Evolutionary conservation across 1,140 invertebrate species (phyloP).

Genomic region (Trachymyrmex cornetzi): DNA sequence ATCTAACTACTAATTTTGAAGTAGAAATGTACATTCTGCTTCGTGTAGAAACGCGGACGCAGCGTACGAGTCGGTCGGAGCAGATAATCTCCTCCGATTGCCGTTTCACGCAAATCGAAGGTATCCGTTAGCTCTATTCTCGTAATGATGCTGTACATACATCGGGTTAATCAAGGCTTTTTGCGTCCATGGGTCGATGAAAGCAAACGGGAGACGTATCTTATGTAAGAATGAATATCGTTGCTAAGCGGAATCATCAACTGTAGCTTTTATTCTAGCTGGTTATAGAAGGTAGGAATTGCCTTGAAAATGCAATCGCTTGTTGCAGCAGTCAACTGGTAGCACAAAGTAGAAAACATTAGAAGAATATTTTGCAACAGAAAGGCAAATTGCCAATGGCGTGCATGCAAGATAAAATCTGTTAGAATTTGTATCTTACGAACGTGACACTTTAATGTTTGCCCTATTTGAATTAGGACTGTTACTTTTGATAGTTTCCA

Average conservation of each 20-base stretch:
- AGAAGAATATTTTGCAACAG: background rate
- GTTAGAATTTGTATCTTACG: background rate
- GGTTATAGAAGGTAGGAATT: background rate
- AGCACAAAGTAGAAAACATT: background rate
- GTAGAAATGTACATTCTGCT: background rate
- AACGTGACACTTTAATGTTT: background rate
- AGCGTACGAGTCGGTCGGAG: background rate
- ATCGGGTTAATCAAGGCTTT: slow-evolving; percentile 35
- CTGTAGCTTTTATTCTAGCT: slow-evolving; percentile 37
- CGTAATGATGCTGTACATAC: background rate
- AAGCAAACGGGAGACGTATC: slow-evolving; percentile 8
- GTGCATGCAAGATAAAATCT: background rate
- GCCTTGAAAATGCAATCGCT: slow-evolving; percentile 47
- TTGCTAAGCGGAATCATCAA: slow-evolving; percentile 53
- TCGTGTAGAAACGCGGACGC: background rate
- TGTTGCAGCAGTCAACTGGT: background rate
- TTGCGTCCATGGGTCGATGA: slow-evolving; percentile 17
- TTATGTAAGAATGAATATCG: slow-evolving; percentile 50
- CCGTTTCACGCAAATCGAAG: background rate
- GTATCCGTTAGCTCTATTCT: slow-evolving; percentile 22
- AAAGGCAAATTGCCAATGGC: background rate
- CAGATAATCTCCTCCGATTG: slow-evolving; percentile 9
- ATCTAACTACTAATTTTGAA: background rate
- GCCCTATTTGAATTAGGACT: background rate
- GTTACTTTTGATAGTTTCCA: too few relatives aligned